These are phyloP conservation scores for Drosophila grimshawi DNA, from an alignment of 1,140 invertebrate genomes.

Conservation along the genomic window DNA sequence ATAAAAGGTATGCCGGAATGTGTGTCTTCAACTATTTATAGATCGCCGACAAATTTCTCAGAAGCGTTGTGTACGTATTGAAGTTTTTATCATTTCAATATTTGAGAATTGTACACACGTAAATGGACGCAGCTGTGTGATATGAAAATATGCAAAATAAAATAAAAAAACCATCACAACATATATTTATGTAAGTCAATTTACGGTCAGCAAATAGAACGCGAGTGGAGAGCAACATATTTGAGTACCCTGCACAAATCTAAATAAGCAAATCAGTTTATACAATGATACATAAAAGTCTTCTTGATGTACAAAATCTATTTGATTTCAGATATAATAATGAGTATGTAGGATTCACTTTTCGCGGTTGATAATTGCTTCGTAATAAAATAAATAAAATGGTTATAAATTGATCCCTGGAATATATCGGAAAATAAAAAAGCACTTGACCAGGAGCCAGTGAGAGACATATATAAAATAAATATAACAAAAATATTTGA, in stretches of 20 bases:
- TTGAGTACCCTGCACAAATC: conserved; percentile 25
- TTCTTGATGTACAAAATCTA: not conserved
- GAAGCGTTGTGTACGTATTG: conserved; percentile 5
- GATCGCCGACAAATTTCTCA: conserved; percentile 49
- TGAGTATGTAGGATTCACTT: too few species aligned
- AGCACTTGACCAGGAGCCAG: too few species aligned
- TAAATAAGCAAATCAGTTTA: conserved; percentile 8
- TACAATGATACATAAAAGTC: not conserved
- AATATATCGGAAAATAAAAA: too few species aligned
- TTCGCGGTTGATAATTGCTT: too few species aligned
- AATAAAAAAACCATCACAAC: conserved; percentile 12
- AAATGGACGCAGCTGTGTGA: conserved; percentile 28
- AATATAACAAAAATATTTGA: too few species aligned
- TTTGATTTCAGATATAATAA: not conserved
- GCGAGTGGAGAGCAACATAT: not conserved
- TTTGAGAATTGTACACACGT: conserved; percentile 23
- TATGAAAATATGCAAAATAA: conserved; percentile 37
- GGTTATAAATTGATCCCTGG: too few species aligned
- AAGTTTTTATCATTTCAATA: conserved; percentile 36
- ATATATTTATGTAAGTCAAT: conserved; percentile 36
- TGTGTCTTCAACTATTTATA: conserved; percentile 43
- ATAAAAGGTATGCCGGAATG: conserved; percentile 52
- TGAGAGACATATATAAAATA: too few species aligned
- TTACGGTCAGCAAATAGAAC: conserved; percentile 27
- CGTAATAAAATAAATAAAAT: too few species aligned